Percentiles rank a stretch among this genome's conserved stretches.
These are phyloP conservation scores for Clarias fuscus DNA, from an alignment of 2,797 vertebrate species.

Conservation along the genomic window DNA sequence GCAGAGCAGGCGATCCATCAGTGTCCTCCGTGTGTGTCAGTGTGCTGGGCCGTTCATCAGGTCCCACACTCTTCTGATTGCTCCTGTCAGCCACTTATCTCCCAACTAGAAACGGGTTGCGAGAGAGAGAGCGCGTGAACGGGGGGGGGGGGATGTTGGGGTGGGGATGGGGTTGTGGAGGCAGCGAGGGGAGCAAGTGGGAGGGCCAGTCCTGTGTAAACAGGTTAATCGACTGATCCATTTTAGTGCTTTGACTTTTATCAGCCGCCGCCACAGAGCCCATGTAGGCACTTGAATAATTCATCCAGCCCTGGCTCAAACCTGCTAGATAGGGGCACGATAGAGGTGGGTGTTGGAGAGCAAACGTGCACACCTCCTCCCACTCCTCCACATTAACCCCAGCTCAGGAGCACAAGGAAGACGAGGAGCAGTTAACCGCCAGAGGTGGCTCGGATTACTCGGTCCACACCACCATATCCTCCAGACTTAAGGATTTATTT, in stretches of 20 bases:
- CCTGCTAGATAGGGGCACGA: constrained; percentile 75
- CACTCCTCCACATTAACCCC: constrained; percentile 58
- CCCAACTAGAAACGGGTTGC: constrained; percentile 58
- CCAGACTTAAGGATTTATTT: constrained; percentile 73
- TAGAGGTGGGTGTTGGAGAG: constrained; percentile 69
- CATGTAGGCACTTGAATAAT: constrained; percentile 89
- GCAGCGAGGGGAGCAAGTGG: constrained; percentile 52
- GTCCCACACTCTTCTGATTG: constrained; percentile 68
- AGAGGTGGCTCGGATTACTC: constrained; percentile 72
- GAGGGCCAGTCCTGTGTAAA: constrained; percentile 84
- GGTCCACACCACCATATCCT: constrained; percentile 72
- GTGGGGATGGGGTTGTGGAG: constrained; percentile 42
- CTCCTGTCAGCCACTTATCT: constrained; percentile 81
- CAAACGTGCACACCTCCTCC: constrained; percentile 67
- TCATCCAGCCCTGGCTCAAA: constrained; percentile 83
- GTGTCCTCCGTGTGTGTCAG: constrained; percentile 65
- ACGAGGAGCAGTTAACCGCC: constrained; percentile 71
- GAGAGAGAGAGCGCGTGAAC: constrained; percentile 45
- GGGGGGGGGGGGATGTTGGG: constrained; percentile 45
- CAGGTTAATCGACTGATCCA: constrained; percentile 94
- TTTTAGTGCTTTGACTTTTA: constrained; percentile 89
- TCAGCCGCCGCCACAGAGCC: constrained; percentile 85
- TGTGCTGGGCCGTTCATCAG: constrained; percentile 74
- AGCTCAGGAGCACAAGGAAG: constrained; percentile 58
- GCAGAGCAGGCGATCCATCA: constrained; percentile 72